Evolutionary conservation across 2,888 invertebrate genomes (phyloP).

Genomic region (Drosophila kokeensis): DNA sequence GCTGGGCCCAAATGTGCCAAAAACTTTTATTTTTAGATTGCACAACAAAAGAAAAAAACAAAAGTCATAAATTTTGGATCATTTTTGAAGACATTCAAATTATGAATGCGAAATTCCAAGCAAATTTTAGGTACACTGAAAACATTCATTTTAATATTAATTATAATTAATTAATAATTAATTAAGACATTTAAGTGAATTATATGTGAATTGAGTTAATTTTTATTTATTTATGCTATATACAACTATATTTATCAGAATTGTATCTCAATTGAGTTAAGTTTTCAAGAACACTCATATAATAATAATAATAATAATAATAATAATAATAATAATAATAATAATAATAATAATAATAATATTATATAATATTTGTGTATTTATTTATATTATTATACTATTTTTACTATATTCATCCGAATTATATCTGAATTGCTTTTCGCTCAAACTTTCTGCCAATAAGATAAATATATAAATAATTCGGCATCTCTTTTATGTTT

Average conservation of each 20-base stretch:
- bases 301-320: neutral
- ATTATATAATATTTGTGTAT: neutral
- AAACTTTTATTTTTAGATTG: slow-evolving; percentile 33
- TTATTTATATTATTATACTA: neutral
- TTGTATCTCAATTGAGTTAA: neutral
- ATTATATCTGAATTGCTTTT: slow-evolving; percentile 1
- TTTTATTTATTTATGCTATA: neutral
- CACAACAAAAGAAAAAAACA: slow-evolving; percentile 3
- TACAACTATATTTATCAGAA: neutral
- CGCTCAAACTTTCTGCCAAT: neutral
- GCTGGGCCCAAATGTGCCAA: slow-evolving; percentile 41
- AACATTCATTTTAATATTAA: neutral
- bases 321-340: neutral
- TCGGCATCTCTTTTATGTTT: neutral
- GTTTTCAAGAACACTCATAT: neutral
- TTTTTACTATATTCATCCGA: neutral
- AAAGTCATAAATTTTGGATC: slow-evolving; percentile 36
- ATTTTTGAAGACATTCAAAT: slow-evolving; percentile 48
- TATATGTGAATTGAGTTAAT: neutral
- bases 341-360: neutral
- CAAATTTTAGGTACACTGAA: neutral
- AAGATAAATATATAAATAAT: neutral
- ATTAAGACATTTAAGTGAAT: neutral
- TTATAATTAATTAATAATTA: neutral
- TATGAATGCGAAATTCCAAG: slow-evolving; percentile 43